A percentile compares a stretch with the other conserved stretches of the same genome.
Conservation (phyloP, 2,888 invertebrate species). For the Eledona agricola region DNA sequence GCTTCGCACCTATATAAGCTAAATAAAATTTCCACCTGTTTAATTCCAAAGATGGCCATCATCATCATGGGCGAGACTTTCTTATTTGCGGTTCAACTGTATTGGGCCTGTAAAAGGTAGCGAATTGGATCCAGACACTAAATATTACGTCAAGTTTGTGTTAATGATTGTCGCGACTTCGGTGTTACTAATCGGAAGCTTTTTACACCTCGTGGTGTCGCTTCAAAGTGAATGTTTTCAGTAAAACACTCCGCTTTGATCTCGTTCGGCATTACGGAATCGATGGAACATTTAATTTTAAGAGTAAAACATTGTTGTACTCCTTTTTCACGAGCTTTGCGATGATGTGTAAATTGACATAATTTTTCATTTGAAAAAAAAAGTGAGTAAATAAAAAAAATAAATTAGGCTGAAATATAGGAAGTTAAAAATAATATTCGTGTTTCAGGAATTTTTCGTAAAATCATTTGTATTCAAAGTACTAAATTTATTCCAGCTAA, state of each 20-base stretch:
- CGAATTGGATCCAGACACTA: not conserved
- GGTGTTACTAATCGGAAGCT: conserved; percentile 2
- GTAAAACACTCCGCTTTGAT: conserved; percentile 22
- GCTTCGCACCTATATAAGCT: not conserved
- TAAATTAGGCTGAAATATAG: no score
- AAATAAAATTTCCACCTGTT: no score
- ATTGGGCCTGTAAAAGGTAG: conserved; percentile 5
- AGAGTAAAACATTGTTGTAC: conserved; percentile 11
- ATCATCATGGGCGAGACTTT: conserved; percentile 1
- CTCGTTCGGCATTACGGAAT: conserved; percentile 19
- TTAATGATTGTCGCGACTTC: not conserved
- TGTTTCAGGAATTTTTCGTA: no score
- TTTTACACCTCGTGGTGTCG: conserved; percentile 2
- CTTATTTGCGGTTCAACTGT: conserved; percentile 7
- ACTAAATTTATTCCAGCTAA: no score
- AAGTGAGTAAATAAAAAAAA: no score
- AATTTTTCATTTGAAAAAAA: no score
- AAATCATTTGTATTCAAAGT: no score
- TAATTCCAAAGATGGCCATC: conserved; percentile 2
- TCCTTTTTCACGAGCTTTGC: no score
- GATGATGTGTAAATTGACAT: no score
- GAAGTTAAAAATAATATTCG: no score
- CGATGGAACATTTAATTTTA: conserved; percentile 14
- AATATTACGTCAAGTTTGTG: conserved; percentile 1
- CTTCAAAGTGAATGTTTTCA: no score